phyloP scores from a whole-genome alignment of 2,888 invertebrate species.

The Stenurella melanura region DNA sequence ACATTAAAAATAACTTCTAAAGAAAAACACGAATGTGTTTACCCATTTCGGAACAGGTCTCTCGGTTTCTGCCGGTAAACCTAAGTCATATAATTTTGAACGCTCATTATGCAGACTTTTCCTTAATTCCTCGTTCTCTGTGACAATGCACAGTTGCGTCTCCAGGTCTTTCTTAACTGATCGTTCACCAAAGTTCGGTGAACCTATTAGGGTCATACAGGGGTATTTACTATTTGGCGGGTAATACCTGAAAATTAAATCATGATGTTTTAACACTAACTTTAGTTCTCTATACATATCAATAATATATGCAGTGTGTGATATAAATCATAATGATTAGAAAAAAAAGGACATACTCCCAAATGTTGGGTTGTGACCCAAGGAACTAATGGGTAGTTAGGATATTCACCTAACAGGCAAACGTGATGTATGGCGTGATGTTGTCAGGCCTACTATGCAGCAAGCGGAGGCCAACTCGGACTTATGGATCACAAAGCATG shows the following conservation, averaged over 20 bases:
- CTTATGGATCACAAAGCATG: no score
- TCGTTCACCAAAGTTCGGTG: constrained; percentile 95
- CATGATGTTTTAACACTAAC: neutral
- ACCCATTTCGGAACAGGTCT: constrained; percentile 89
- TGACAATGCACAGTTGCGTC: constrained; percentile 92
- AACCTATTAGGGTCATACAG: constrained; percentile 90
- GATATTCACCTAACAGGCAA: no score
- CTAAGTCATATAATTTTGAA: constrained; percentile 80
- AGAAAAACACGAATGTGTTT: constrained; percentile 82
- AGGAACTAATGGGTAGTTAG: no score
- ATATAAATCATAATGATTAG: no score
- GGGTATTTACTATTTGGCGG: constrained; percentile 83
- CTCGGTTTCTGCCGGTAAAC: constrained; percentile 79
- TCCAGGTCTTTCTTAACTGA: constrained; percentile 95
- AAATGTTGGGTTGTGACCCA: no score
- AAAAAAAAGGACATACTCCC: no score
- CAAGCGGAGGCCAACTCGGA: no score
- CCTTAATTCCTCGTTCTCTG: constrained; percentile 81
- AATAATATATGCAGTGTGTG: no score
- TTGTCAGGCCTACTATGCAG: no score
- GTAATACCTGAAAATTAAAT: constrained; percentile 79
- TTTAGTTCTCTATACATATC: neutral
- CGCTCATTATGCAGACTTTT: constrained; percentile 85
- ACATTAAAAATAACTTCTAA: constrained; percentile 75
- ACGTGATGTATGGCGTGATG: no score